These are phyloP conservation scores for Papilio aristodemus DNA, from an alignment of 1,140 invertebrate species.

Conservation along the genomic window DNA sequence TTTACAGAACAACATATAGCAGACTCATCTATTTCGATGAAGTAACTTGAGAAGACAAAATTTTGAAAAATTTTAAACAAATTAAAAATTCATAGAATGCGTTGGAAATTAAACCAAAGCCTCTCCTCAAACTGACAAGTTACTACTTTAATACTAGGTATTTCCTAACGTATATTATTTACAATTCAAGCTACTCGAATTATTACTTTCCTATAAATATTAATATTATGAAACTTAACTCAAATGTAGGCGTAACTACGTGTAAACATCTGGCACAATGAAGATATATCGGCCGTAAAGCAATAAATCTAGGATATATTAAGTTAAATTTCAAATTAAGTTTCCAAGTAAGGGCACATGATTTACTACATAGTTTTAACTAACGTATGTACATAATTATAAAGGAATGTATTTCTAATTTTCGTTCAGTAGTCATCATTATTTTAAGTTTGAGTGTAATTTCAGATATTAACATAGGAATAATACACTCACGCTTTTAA, in stretches of 20 bases:
- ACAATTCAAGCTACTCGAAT: neutral
- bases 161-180: neutral
- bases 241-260: neutral
- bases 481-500: neutral
- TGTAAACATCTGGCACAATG: slow-evolving; percentile 15
- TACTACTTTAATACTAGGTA: too few relatives aligned
- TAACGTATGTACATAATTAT: neutral
- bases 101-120: neutral
- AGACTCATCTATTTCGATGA: neutral
- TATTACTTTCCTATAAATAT: neutral
- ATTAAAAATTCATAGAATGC: too few relatives aligned
- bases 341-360: neutral
- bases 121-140: too few relatives aligned
- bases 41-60: neutral
- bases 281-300: neutral
- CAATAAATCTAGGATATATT: slow-evolving; percentile 19
- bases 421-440: neutral
- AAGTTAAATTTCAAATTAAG: slow-evolving; percentile 16
- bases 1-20: neutral
- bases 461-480: too few relatives aligned
- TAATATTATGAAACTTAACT: neutral
- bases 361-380: slow-evolving; percentile 1
- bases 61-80: too few relatives aligned
- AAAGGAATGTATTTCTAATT: neutral
- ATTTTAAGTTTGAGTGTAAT: neutral